These are phyloP conservation scores for Gisinianus flammeolus DNA, from an alignment of 2,888 invertebrate species.

Conservation along the genomic window DNA sequence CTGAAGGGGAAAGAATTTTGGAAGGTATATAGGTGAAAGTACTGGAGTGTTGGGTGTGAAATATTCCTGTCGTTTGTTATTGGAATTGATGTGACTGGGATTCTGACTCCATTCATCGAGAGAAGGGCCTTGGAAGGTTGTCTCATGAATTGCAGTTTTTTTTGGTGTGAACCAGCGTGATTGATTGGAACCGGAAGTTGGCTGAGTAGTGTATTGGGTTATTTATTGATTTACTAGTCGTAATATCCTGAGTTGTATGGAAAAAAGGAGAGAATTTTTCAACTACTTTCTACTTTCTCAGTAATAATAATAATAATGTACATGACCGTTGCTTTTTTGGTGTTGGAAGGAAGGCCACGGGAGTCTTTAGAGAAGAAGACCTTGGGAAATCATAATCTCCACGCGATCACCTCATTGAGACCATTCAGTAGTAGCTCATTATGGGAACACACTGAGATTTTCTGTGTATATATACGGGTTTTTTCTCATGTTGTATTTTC, in stretches of 20 bases:
- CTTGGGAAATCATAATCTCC: slow-evolving; percentile 59
- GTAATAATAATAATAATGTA: too few relatives aligned
- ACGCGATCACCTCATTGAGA: slow-evolving; percentile 59
- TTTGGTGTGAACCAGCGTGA: slow-evolving; percentile 40
- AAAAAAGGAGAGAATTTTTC: neutral
- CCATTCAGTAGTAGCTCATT: slow-evolving; percentile 43
- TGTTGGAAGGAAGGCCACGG: slow-evolving; percentile 53
- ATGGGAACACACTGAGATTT: neutral
- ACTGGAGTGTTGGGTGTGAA: slow-evolving; percentile 1
- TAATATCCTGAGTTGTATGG: slow-evolving; percentile 20
- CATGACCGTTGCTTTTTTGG: too few relatives aligned
- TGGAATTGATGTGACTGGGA: slow-evolving; percentile 21
- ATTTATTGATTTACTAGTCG: slow-evolving; percentile 36
- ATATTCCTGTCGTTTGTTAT: neutral
- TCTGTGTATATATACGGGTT: neutral
- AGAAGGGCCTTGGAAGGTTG: slow-evolving; percentile 44
- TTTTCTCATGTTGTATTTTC: neutral
- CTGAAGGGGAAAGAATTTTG: neutral
- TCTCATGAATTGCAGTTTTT: slow-evolving; percentile 31
- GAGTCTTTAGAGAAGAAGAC: slow-evolving; percentile 55
- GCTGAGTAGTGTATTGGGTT: slow-evolving; percentile 45
- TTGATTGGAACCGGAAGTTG: slow-evolving; percentile 59
- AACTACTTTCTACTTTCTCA: neutral
- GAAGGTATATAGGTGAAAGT: neutral
- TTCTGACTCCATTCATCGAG: slow-evolving; percentile 3